Evolutionary conservation across 2,113 vertebrate genomes (phyloP).

Genomic region (Cochlearius cochlearius): DNA sequence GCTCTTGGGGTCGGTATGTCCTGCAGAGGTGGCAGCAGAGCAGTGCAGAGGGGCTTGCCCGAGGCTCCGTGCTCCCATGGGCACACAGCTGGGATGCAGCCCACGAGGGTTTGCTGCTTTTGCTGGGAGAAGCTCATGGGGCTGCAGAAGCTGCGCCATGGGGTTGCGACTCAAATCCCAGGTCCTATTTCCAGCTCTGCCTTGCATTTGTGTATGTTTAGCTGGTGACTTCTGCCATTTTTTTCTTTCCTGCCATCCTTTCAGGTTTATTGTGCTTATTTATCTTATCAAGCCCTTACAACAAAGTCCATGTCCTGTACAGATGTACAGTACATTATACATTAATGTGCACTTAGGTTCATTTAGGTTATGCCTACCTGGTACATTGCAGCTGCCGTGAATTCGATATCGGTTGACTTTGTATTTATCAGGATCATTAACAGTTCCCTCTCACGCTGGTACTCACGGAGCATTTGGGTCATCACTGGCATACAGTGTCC

Average conservation of each 20-base stretch:
- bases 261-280: neutral
- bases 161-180: accelerated
- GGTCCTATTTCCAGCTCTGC: neutral
- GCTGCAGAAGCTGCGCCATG: neutral
- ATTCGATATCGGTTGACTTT: neutral
- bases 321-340: neutral
- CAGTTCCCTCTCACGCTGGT: neutral
- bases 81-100: neutral
- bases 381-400: neutral
- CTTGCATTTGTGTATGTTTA: neutral
- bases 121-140: neutral
- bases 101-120: neutral
- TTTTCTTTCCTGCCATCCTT: neutral
- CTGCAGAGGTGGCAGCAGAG: neutral
- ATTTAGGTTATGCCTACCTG: neutral
- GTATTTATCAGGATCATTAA: accelerated
- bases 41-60: neutral
- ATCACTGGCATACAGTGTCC: neutral
- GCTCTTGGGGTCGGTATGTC: neutral
- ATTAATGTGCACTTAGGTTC: neutral
- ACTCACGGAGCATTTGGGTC: neutral
- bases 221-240: neutral
- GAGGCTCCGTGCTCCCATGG: neutral
- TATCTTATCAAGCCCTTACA: neutral
- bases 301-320: neutral